phyloP scores from a whole-genome alignment of 1,140 invertebrate genomes.

The Nixonia krombeini region DNA sequence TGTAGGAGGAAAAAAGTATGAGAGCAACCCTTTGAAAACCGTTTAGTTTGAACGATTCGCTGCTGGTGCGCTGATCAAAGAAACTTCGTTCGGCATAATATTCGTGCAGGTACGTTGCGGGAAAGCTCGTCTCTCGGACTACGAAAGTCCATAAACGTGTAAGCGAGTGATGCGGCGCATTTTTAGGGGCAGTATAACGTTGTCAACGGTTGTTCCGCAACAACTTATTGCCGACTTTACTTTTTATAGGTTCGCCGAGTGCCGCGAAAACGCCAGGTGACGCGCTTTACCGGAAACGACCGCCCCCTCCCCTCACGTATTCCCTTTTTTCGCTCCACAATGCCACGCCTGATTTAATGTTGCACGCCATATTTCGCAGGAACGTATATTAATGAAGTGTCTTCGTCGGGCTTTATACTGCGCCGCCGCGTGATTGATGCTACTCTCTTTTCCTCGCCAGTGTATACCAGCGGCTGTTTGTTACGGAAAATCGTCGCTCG shows the following conservation, averaged over 20 bases:
- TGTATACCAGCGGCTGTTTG: no score
- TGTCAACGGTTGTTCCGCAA: constrained; percentile 35
- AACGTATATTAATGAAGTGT: no score
- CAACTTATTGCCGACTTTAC: constrained; percentile 40
- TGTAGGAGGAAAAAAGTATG: no score
- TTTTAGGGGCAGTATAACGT: constrained; percentile 33
- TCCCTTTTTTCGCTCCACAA: constrained; percentile 33
- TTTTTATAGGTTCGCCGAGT: constrained; percentile 43
- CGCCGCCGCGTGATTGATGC: no score
- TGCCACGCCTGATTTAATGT: constrained; percentile 39
- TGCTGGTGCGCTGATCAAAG: no score
- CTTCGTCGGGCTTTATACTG: no score
- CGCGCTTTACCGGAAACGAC: constrained; percentile 37
- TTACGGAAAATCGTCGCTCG: no score
- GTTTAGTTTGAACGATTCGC: no score
- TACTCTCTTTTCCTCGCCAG: no score
- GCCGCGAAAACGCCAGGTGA: constrained; percentile 34
- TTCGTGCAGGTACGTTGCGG: no score
- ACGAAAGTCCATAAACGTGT: constrained; percentile 26
- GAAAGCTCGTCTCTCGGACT: not conserved
- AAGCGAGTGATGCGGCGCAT: constrained; percentile 27
- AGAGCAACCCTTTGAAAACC: no score
- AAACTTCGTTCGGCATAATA: no score
- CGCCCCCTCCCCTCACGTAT: constrained; percentile 33
- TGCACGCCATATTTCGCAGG: not conserved